Evolutionary conservation across 2,888 invertebrate genomes (phyloP).

Genomic region (Tholera decimalis): DNA sequence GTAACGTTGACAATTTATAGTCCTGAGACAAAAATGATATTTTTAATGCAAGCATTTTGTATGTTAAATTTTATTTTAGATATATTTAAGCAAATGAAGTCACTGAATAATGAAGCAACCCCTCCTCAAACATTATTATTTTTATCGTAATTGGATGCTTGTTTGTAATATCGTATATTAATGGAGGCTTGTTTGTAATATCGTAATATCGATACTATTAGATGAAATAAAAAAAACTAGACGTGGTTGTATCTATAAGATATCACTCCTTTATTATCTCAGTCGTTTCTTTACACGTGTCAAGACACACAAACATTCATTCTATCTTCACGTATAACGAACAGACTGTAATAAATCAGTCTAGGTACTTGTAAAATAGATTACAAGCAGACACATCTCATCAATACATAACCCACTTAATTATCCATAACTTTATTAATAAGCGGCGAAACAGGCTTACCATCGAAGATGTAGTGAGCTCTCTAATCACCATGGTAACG

Average conservation of each 20-base stretch:
- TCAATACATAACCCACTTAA: conserved; percentile 5
- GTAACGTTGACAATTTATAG: too few species aligned
- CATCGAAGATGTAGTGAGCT: conserved; percentile 41
- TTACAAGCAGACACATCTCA: neutral
- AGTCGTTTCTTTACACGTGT: conserved; percentile 2
- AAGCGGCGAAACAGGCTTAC: conserved; percentile 30
- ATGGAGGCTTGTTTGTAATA: too few species aligned
- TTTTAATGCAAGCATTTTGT: too few species aligned
- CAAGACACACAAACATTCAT: neutral
- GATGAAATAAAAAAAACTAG: too few species aligned
- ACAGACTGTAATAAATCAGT: neutral
- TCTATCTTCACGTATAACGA: conserved; percentile 4
- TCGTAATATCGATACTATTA: too few species aligned
- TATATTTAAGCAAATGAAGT: too few species aligned
- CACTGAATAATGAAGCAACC: too few species aligned
- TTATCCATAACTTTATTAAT: conserved; percentile 43
- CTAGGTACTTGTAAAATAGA: neutral
- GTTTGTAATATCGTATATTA: too few species aligned
- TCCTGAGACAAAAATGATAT: too few species aligned
- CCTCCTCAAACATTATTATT: too few species aligned
- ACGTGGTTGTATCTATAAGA: neutral
- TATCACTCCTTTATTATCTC: neutral
- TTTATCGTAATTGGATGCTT: too few species aligned
- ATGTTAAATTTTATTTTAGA: too few species aligned
- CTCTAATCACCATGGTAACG: conserved; percentile 57